A percentile compares a stretch with the other conserved stretches of the same genome.
These are phyloP conservation scores for Excalfactoria chinensis DNA, from an alignment of 2,113 vertebrate genomes.

Conservation along the genomic window DNA sequence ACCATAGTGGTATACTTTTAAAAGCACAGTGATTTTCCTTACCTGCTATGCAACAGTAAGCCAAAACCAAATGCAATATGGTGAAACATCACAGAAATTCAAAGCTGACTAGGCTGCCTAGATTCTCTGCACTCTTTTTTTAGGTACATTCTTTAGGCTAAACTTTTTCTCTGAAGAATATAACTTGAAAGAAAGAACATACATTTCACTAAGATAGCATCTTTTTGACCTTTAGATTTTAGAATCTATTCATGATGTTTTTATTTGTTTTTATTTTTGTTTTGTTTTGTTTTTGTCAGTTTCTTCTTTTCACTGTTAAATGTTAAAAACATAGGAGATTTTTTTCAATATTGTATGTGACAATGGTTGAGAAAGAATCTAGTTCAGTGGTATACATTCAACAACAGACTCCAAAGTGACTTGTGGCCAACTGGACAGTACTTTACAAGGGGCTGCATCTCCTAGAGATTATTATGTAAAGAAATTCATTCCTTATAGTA, in stretches of 20 bases:
- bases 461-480: not conserved
- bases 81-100: conserved; percentile 24
- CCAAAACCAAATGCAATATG: not conserved
- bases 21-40: not conserved
- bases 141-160: not conserved
- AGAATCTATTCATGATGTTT: not conserved
- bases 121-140: not conserved
- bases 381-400: not conserved
- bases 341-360: not conserved
- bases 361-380: not conserved
- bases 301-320: not conserved
- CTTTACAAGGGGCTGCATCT: not conserved
- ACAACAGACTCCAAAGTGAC: not conserved
- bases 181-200: conserved; percentile 1
- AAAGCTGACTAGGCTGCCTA: not conserved
- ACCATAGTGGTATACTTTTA: not conserved
- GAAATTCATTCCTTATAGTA: not conserved
- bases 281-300: not conserved
- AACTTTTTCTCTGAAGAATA: not conserved
- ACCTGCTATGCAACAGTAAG: not conserved
- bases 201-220: not conserved
- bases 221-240: not conserved
- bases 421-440: not conserved
- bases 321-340: not conserved
- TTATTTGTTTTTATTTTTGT: no score